Base-by-base conservation (phyloP, 2,797 vertebrate genomes). In the Artibeus lituratus region DNA sequence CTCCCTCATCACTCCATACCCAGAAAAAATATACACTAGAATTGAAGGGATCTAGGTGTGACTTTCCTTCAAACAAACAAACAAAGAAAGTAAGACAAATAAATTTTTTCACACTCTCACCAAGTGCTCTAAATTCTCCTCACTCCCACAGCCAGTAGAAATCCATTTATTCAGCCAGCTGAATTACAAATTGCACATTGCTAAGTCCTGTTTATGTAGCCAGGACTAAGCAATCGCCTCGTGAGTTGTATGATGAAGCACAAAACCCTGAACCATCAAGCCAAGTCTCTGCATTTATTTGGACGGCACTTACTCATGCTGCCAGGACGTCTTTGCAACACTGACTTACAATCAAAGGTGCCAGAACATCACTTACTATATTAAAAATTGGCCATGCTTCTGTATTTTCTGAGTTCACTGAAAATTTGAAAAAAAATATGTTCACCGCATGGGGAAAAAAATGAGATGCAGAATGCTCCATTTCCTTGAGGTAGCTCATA, bases 211-310 rank as follows among this genome's bases (percentile, higher is more conserved):
- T n/a, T 97, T 93, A 93, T 22, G 3, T 65, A 97, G 89, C 76
- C 91, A 98, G 95, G 94, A 98, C 95, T 94, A 94, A 89, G 96
- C 91, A 96, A 94, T 95, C 80, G 44, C 82, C 96, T 92, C 77
- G 10, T 92, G 82, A 94, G 81, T 87, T 81, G 70, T 84, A 90
- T 72, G 90, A 96, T 87, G 95, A 97, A 90, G 78, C 86, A 67
- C 47, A 92, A 94, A 65, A 69, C 59, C 89, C 47, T 16, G 29
- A 94, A 10, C 10, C 81, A 47, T 73, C 76, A 15, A 65, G 96
- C 95, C 97, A 98, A 76, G 10, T 42, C 51, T 82, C 0, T 0
- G 80, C 81, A 59, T 24, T 77, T 94, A 84, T 96, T 96, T 93
- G 97, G 94, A 94, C 39, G 91, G 51, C 14, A 76, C n/a, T 96